A percentile compares a stretch with the other conserved stretches of the same genome.
Evolutionary conservation across 1,140 invertebrate species (phyloP).

Genomic region (Xylocopa sonorina): DNA sequence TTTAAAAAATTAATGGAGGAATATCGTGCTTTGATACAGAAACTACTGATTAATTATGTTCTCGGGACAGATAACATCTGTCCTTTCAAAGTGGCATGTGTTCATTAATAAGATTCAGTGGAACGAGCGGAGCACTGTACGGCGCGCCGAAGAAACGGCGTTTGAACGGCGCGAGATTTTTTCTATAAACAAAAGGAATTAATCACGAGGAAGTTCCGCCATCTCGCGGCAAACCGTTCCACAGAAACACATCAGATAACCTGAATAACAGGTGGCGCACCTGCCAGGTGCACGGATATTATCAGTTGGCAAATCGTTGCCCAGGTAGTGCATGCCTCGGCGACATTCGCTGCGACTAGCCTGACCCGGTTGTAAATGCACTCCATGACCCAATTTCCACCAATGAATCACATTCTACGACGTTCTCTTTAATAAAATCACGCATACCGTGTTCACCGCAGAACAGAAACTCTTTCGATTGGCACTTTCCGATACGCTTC

Average conservation of each 20-base stretch:
- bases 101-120: not conserved
- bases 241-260: slow-evolving; percentile 7
- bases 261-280: slow-evolving; percentile 57
- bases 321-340: slow-evolving; percentile 21
- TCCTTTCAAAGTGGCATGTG: not conserved
- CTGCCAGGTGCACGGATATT: slow-evolving; percentile 46
- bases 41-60: not conserved
- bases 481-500: not conserved
- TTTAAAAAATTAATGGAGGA: no score
- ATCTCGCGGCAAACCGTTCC: slow-evolving; percentile 25
- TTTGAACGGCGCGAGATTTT: not conserved
- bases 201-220: slow-evolving; percentile 8
- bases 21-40: no score
- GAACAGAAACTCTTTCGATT: not conserved
- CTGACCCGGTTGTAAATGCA: slow-evolving; percentile 28
- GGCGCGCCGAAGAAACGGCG: no score
- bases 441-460: no score
- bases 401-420: slow-evolving; percentile 41
- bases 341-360: slow-evolving; percentile 19
- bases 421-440: slow-evolving; percentile 1
- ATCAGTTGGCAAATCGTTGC: slow-evolving; percentile 40
- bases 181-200: slow-evolving; percentile 16
- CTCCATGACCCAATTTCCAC: slow-evolving; percentile 34
- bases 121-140: no score
- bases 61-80: not conserved